Conservation (phyloP, 92 coral and sea anemone species). For the Virgularia gustaviana region DNA sequence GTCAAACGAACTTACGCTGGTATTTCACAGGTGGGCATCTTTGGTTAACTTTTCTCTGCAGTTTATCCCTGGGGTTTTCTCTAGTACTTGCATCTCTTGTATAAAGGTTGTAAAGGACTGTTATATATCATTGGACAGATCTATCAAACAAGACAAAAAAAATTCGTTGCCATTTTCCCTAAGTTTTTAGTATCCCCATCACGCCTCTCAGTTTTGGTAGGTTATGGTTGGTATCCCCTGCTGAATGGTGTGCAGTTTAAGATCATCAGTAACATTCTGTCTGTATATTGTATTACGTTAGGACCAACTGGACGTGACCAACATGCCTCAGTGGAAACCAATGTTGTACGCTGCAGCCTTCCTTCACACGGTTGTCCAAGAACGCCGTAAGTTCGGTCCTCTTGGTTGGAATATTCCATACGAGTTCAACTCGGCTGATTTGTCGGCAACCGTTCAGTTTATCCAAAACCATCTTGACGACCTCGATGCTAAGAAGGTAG, state of each 20-base stretch:
- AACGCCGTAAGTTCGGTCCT: conserved; percentile 97
- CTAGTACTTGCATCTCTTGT: background rate
- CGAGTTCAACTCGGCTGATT: conserved; percentile 98
- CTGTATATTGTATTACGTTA: conserved; percentile 26
- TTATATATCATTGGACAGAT: background rate
- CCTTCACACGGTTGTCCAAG: conserved; percentile 94
- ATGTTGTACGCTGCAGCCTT: conserved; percentile 97
- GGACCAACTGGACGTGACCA: conserved; percentile 99
- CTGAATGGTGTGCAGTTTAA: background rate
- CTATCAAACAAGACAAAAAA: no score
- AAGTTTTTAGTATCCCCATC: background rate
- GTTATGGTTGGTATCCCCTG: background rate
- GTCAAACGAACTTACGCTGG: conserved; percentile 96
- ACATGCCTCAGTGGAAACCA: conserved; percentile 98
- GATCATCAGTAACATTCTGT: background rate
- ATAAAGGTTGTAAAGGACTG: no score
- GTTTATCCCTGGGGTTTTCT: background rate
- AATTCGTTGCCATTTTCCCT: no score
- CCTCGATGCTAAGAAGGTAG: conserved; percentile 88
- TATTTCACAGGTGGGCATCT: conserved; percentile 73
- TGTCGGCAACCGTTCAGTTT: conserved; percentile 95
- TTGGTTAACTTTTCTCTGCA: background rate
- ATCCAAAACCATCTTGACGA: conserved; percentile 98
- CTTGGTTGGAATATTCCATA: conserved; percentile 99
- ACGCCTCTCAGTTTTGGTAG: background rate